Evolutionary conservation across 1,140 invertebrate species (phyloP), one percentile per base, ranked within the genome.

Genomic region (Reticulitermes speratus): DNA sequence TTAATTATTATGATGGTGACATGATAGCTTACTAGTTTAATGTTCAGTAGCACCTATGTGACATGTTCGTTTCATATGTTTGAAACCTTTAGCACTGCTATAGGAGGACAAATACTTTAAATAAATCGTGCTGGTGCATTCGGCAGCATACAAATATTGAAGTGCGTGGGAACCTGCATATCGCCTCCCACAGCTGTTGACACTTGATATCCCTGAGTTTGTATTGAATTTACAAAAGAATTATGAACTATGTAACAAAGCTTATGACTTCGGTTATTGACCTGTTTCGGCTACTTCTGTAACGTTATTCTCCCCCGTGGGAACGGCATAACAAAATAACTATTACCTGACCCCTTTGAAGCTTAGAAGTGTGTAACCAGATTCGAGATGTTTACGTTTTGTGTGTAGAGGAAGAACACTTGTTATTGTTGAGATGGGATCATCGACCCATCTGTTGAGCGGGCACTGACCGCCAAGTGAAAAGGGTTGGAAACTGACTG

Each of bases 231-330:
- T 11, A 75, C 65, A 75, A n/a, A 75, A 30, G 65, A 30, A 30
- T 75, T 75, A 75, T 75, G 65, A 30, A 75, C 65, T 75, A 25
- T 75, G n/a, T 75, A 75, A 75, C 65, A 30, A 75, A 25, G 65
- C 16, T 65, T 65, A 2, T 65, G 19, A 21, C 59, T 65, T 65
- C 59, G 59, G 59, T 75, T 30, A 75, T 11, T 75, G 65, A 75
- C 65, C 65, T 75, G 16, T 75, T 25, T n/a, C 65, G 25, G 65
- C 0, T 21, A 3, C 65, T 25, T 75, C 19, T 30, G 65, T 75
- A 8, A 8, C 21, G 21, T 65, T 8, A 6, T 30, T 14, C 65
- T 8, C 65, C n/a, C n/a, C 16, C n/a, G 12, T 75, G 65, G 65
- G 65, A 75, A 75, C 5, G n/a, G 19, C 12, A 65, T 65, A 65